Evolutionary conservation across 2,113 vertebrate genomes (phyloP), one percentile per base, ranked within the genome.

Genomic region (Oenanthe oenanthe): DNA sequence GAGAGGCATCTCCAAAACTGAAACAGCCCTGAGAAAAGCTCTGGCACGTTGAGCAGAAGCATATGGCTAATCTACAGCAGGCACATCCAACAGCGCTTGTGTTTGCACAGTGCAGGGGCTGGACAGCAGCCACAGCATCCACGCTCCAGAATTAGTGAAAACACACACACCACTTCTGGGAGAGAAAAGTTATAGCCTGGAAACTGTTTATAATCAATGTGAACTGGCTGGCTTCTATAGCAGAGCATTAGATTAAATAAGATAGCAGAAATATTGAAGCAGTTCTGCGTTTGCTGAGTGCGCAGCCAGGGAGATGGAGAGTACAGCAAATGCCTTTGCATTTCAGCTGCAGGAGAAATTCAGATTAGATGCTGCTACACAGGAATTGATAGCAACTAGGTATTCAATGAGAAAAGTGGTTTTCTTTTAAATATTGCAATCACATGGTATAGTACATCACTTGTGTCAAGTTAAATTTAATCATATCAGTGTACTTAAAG

Each of bases 391-490:
- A 85, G 85, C 5, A 61, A 38, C 77, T 36, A 93, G 73, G 88
- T 85, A 95, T 94, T 94, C 91, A 92, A 95, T 96, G 80, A 95
- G 88, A 95, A 95, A 93, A 89, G 79, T 88, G 62, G 9, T 51
- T 62, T 75, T 83, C 88, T 93, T 96, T 96, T 88, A 94, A 94
- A 89, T 74, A 95, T 94, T 90, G 93, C 61, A 85, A 94, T 79
- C 84, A 91, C 43, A n/a, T 48, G 87, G 85, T 78, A 81, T 6
- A 87, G 89, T 89, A 88, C 76, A 92, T 92, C 90, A 54, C 73
- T 81, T 29, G 62, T 88, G 95, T 96, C 88, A 94, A 94, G 89
- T 91, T 93, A 91, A 91, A 96, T 97, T 96, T 94, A 95, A 95
- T 94, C 89, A 83, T 60, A 93, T 88, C 90, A 83, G 67, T 21